phyloP scores from a whole-genome alignment of 2,113 vertebrate genomes.

The Cryptomyrus ogoouensis region DNA sequence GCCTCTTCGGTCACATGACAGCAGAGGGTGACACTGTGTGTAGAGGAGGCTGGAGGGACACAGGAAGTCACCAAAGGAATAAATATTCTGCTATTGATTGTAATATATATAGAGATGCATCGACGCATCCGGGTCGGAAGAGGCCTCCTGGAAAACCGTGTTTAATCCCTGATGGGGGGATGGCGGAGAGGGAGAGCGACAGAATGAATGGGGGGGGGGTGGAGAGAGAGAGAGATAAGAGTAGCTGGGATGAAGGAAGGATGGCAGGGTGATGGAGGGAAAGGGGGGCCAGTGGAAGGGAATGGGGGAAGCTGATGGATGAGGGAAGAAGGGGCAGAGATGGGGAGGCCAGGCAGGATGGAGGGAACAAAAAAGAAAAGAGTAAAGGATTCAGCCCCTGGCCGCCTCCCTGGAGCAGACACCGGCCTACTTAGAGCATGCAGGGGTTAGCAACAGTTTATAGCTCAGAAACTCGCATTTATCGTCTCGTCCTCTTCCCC shows the following conservation, averaged over 20 bases:
- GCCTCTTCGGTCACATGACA: neutral
- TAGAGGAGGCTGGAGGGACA: neutral
- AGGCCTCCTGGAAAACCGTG: neutral
- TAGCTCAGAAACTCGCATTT: neutral
- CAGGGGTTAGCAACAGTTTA: slow-evolving; percentile 30
- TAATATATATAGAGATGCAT: slow-evolving; percentile 16
- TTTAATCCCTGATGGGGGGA: neutral
- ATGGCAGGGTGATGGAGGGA: neutral
- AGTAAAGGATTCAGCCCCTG: slow-evolving; percentile 28
- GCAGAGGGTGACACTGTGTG: neutral
- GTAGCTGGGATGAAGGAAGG: neutral
- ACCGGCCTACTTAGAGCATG: slow-evolving; percentile 43
- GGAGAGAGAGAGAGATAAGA: too few relatives aligned
- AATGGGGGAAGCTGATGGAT: neutral
- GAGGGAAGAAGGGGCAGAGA: neutral
- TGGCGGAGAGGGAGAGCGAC: neutral
- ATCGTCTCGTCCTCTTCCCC: neutral
- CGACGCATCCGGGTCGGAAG: slow-evolving; percentile 5
- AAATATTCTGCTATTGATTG: slow-evolving; percentile 26
- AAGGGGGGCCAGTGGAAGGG: neutral
- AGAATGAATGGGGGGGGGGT: neutral
- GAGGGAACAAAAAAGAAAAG: slow-evolving; percentile 18
- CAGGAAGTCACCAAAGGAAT: slow-evolving; percentile 6
- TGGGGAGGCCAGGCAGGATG: neutral
- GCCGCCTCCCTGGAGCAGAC: slow-evolving; percentile 25